Base-by-base conservation (phyloP, 2,797 vertebrate species). In the Acrossocheilus fasciatus region DNA sequence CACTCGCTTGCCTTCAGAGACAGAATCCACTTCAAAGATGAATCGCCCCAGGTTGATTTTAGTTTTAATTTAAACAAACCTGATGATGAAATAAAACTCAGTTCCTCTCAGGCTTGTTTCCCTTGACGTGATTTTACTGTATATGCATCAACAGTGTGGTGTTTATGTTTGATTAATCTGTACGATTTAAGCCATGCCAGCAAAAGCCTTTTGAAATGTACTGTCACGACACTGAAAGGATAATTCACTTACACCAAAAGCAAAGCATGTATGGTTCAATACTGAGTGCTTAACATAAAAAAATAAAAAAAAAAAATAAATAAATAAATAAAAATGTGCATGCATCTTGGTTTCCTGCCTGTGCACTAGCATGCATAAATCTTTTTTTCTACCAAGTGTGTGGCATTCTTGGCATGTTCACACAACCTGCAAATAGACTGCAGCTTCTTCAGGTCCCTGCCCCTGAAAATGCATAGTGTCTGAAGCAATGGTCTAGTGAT, bases 151-250 rank as follows among this genome's bases (percentile, higher is more conserved):
- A 66, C 14, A 66, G 30, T 17, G 30, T 66, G 64, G 14, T 66
- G 30, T 17, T 64, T 64, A 64, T 64, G 4, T 64, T 64, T 64
- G 26, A 66, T 34, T 66, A 66, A 66, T 66, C 30, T 34, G 15
- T 34, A 66, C 14, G 62, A 30, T 64, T 64, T 14, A 81, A 81
- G 81, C 69, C 50, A 54, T 81, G 64, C 72, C 80, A 64, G 17
- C n/a, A 81, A 86, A 77, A 64, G 73, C 54, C 43, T 75, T 83
- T 87, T 85, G 20, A 89, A 87, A 87, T 73, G 43, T 70, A 78
- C 84, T 73, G 76, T 87, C 59, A 59, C 18, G 64, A 78, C 72
- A 87, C 43, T 84, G 78, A 84, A 89, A 84, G 77, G 41, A 84
- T 81, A 82, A 88, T 77, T 84, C 81, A 68, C 47, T 43, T 43